Percentiles rank a stretch among this genome's conserved stretches.
Conservation (phyloP, 2,797 vertebrate genomes). For the Tauraco hartlaubi region DNA sequence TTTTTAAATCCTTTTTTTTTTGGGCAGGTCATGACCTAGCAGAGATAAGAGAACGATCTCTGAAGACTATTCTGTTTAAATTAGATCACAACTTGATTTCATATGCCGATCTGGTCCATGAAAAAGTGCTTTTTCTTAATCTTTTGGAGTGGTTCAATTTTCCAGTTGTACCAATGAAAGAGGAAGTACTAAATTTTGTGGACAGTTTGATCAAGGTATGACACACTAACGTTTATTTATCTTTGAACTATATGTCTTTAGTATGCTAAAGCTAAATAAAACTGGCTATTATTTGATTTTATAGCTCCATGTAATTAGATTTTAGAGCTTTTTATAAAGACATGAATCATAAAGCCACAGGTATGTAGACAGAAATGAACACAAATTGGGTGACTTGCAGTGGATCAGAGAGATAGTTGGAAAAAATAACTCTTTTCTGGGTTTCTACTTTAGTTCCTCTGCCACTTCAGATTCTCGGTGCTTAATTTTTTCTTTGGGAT, state of each 20-base stretch:
- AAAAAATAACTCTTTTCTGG: accelerated
- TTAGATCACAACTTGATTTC: slow-evolving; percentile 88
- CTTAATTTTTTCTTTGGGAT: not conserved
- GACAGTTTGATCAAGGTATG: slow-evolving; percentile 87
- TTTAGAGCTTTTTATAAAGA: not conserved
- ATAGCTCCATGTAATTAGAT: not conserved
- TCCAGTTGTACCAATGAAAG: slow-evolving; percentile 89
- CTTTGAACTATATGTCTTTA: not conserved
- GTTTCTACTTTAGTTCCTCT: not conserved
- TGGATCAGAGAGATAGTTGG: not conserved
- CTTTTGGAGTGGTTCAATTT: slow-evolving; percentile 97
- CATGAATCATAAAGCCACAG: not conserved
- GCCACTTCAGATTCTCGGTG: not conserved
- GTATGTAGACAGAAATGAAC: not conserved
- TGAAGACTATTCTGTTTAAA: slow-evolving; percentile 89
- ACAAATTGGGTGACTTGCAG: not conserved
- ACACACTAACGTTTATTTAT: not conserved
- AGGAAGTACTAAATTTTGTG: slow-evolving; percentile 88
- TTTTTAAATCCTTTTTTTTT: not conserved
- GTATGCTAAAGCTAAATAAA: not conserved
- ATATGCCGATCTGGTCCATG: slow-evolving; percentile 87
- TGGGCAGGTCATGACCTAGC: slow-evolving; percentile 88
- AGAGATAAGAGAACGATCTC: slow-evolving; percentile 93
- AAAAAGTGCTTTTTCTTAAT: slow-evolving; percentile 85
- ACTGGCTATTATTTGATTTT: not conserved